Conservation (phyloP, 2,888 invertebrate species). For the Eupithecia vulgata region DNA sequence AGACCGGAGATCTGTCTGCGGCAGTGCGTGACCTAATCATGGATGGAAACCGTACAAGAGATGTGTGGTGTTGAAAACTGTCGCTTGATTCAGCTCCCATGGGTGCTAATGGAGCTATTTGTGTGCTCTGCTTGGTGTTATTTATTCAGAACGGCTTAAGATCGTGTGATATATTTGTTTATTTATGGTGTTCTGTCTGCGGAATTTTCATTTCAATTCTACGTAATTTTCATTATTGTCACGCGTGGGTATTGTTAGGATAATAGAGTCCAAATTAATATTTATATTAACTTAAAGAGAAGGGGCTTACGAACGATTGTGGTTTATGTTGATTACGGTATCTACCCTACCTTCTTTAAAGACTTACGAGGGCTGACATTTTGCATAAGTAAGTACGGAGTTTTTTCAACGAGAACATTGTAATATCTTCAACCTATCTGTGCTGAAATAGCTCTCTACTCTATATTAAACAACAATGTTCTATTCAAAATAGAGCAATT, state of each 20-base stretch:
- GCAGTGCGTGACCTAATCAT: slow-evolving; percentile 27
- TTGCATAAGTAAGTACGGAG: slow-evolving; percentile 47
- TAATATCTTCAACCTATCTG: not conserved
- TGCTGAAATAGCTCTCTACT: not conserved
- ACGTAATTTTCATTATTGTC: slow-evolving; percentile 20
- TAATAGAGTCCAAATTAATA: not conserved
- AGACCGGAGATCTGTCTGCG: slow-evolving; percentile 26
- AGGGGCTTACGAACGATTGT: not conserved
- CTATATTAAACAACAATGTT: not conserved
- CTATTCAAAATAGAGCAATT: slow-evolving; percentile 12
- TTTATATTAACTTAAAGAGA: not conserved
- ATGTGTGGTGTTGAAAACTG: slow-evolving; percentile 14
- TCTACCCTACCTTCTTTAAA: not conserved
- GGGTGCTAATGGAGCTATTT: slow-evolving; percentile 25
- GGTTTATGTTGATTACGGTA: not conserved
- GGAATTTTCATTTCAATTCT: slow-evolving; percentile 22
- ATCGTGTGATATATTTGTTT: slow-evolving; percentile 27
- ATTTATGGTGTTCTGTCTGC: slow-evolving; percentile 18
- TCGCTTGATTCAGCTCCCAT: slow-evolving; percentile 20
- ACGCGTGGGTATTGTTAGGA: slow-evolving; percentile 6
- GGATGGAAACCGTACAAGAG: slow-evolving; percentile 12
- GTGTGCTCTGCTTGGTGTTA: slow-evolving; percentile 16
- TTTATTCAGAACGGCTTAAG: slow-evolving; percentile 22
- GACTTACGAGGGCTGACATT: slow-evolving; percentile 51
- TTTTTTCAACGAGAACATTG: slow-evolving; percentile 28